These are phyloP conservation scores for Tipula lateralis DNA, from an alignment of 2,888 invertebrate species.

Conservation along the genomic window DNA sequence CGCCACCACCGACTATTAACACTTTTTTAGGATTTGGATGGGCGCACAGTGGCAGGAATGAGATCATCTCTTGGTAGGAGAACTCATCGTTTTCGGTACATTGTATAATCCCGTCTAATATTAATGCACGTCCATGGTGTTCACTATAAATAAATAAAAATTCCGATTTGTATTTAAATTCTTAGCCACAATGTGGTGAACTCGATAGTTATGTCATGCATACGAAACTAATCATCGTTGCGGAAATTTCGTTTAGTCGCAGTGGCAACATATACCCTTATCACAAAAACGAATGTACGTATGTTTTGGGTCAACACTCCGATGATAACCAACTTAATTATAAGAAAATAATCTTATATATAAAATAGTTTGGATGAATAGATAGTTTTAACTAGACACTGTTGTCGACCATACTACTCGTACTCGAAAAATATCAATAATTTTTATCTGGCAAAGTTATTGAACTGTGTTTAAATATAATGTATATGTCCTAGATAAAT, in stretches of 20 bases:
- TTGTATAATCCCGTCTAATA: constrained; percentile 94
- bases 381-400: constrained; percentile 36
- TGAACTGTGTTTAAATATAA: neutral
- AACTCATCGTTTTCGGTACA: constrained; percentile 95
- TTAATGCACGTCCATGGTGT: constrained; percentile 77
- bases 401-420: neutral
- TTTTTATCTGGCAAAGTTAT: neutral
- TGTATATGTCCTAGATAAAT: neutral
- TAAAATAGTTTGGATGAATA: too few species aligned
- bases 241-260: neutral
- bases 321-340: too few species aligned
- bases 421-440: neutral
- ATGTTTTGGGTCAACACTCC: too few species aligned
- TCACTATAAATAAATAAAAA: constrained; percentile 51
- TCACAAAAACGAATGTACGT: too few species aligned
- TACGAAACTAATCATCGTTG: neutral
- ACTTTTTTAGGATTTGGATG: constrained; percentile 84
- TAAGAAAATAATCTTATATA: too few species aligned
- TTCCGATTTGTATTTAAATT: too few species aligned
- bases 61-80: constrained; percentile 97
- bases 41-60: constrained; percentile 85
- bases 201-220: neutral
- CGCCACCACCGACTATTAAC: constrained; percentile 95
- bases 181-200: neutral
- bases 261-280: neutral